A percentile compares a stretch with the other conserved stretches of the same genome.
Evolutionary conservation across 2,888 invertebrate genomes (phyloP).

Genomic region (Sinhomidia bicolor): DNA sequence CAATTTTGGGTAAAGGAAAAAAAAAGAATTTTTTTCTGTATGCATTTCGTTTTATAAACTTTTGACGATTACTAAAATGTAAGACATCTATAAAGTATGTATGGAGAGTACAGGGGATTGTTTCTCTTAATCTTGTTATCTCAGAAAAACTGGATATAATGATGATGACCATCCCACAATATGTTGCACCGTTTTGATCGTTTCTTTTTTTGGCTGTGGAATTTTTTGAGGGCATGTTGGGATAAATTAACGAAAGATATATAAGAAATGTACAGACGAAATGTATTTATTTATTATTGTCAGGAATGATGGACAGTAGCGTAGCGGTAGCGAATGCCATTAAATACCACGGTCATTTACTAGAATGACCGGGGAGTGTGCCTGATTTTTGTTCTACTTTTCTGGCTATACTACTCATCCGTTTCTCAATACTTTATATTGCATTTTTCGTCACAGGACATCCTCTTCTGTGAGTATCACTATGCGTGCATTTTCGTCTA

Average conservation of each 20-base stretch:
- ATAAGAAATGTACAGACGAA: background rate
- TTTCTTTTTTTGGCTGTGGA: background rate
- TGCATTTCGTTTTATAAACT: slow-evolving; percentile 41
- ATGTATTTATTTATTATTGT: background rate
- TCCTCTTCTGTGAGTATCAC: too few relatives aligned
- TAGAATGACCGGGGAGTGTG: slow-evolving; percentile 58
- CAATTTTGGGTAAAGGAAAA: background rate
- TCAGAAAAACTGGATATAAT: background rate
- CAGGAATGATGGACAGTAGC: background rate
- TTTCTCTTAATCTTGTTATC: slow-evolving; percentile 27
- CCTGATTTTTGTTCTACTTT: slow-evolving; percentile 12
- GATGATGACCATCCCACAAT: background rate
- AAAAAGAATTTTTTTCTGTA: slow-evolving; percentile 32
- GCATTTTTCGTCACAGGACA: background rate
- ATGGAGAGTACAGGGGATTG: background rate
- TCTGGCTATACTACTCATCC: too few relatives aligned
- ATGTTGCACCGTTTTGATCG: background rate
- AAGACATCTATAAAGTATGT: background rate
- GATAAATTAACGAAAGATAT: too few relatives aligned
- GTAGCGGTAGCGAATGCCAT: background rate
- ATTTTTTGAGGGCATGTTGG: background rate
- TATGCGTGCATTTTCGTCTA: too few relatives aligned
- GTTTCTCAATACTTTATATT: background rate
- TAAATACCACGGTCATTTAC: slow-evolving; percentile 57
- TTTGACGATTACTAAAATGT: slow-evolving; percentile 35